A percentile compares a stretch with the other conserved stretches of the same genome.
These are phyloP conservation scores for Redunca redunca DNA, from an alignment of 2,113 vertebrate genomes.

Conservation along the genomic window DNA sequence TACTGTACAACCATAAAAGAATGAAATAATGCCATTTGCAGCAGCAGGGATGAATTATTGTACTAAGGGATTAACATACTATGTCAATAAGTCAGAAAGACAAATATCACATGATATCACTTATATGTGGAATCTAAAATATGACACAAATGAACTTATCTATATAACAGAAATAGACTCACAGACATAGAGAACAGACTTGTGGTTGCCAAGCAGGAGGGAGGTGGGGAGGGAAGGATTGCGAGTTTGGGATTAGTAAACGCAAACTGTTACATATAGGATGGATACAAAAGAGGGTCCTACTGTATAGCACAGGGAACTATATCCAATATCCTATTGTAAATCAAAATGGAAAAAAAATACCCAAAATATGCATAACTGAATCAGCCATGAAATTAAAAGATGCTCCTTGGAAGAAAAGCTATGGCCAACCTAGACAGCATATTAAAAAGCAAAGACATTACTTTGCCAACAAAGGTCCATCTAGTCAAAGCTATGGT, in stretches of 20 bases:
- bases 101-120: background rate
- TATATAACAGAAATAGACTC: background rate
- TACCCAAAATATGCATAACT: background rate
- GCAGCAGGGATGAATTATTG: background rate
- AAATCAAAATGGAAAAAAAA: background rate
- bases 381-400: background rate
- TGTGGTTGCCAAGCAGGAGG: background rate
- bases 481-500: too few species aligned
- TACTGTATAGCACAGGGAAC: background rate
- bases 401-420: background rate
- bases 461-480: too few species aligned
- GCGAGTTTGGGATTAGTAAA: background rate
- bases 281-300: background rate
- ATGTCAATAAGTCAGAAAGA: background rate
- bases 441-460: too few species aligned
- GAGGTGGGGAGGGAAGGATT: background rate
- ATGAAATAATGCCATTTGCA: background rate
- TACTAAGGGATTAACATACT: background rate
- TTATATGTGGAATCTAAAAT: background rate
- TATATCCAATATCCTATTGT: background rate
- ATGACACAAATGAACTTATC: background rate
- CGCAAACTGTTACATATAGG: background rate
- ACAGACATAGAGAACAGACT: background rate
- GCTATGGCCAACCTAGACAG: background rate
- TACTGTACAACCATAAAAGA: background rate